Conservation (phyloP, 2,113 vertebrate genomes). For the Tyrannus savana region DNA sequence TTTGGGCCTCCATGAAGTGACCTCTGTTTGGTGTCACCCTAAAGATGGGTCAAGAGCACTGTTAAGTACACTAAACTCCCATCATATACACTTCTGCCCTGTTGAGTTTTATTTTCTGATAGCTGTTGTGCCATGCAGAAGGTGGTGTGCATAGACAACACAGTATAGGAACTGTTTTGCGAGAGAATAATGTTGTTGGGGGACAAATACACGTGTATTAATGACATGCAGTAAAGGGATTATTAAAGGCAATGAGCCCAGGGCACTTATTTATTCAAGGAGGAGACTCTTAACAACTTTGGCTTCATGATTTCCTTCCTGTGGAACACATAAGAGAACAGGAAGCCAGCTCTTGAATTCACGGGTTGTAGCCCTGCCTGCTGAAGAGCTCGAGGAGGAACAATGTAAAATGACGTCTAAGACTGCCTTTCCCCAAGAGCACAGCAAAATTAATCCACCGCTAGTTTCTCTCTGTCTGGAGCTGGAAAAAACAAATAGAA, state of each 20-base stretch:
- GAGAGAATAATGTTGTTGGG: neutral
- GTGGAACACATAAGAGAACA: neutral
- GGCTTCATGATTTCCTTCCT: neutral
- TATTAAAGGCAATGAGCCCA: neutral
- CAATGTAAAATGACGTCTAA: neutral
- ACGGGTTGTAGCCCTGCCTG: neutral
- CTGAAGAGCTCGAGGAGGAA: constrained; percentile 19
- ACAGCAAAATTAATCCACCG: constrained; percentile 3
- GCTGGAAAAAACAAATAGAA: constrained; percentile 22
- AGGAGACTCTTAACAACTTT: neutral
- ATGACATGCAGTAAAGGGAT: neutral
- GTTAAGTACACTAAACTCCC: neutral
- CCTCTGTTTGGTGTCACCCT: neutral
- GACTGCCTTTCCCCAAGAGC: neutral
- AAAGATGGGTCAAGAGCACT: neutral
- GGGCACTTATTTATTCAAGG: neutral
- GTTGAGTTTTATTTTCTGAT: neutral
- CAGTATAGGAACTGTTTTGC: neutral
- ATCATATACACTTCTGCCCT: neutral
- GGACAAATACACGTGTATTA: neutral
- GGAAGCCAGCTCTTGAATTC: neutral
- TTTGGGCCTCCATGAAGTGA: neutral
- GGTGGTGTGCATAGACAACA: neutral
- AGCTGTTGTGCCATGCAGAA: neutral
- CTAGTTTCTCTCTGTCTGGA: neutral